Base-by-base conservation (phyloP, 2,888 invertebrate genomes). In the Spicauda simplicius region DNA sequence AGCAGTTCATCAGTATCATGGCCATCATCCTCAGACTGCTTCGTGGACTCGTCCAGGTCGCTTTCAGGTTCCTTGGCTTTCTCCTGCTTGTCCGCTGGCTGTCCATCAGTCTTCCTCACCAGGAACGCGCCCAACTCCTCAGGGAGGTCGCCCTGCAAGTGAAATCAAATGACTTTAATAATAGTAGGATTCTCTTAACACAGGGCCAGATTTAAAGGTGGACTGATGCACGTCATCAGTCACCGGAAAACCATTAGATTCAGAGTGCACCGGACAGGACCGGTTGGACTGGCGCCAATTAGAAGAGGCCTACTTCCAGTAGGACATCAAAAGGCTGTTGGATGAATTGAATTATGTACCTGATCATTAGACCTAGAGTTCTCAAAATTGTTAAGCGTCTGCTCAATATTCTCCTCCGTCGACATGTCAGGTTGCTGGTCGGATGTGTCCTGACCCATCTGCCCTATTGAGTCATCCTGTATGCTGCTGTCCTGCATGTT, bases 1-100 rank as follows among this genome's bases (percentile, higher is more conserved):
- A 92, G 65, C 7, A 92, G 65, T 45, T 91, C 90, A 68, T 92
- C 91, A 0, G 91, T 92, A 11, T 82, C 78, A 54, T 83, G 76
- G 0, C 82, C 83, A 37, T 81, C 80, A 4, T 80, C 81, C 0
- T 79, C 78, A 2, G 78, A 73, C n/a, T 77, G 75, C 61, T 72
- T 78, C 0, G 65, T 54, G 0, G 78, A 77, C 14, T 74, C 74
- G 1, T 77, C 77, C 2, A 72, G n/a, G 0, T 89, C 88, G 14
- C 85, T 90, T 0, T 85, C 87, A 1, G 83, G 84, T 0, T 80
- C 77, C 4, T 68, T 68, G 16, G 25, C 18, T 33, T 37, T 56
- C 18, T 16, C 18, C 18, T 52, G 69, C 50, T 72, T 68, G 6
- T 41, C 45, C 0, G 70, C 69, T 2, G 45, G 30, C 68, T 18